Evolutionary conservation across 2,113 vertebrate species (phyloP).

Genomic region (Progne subis): DNA sequence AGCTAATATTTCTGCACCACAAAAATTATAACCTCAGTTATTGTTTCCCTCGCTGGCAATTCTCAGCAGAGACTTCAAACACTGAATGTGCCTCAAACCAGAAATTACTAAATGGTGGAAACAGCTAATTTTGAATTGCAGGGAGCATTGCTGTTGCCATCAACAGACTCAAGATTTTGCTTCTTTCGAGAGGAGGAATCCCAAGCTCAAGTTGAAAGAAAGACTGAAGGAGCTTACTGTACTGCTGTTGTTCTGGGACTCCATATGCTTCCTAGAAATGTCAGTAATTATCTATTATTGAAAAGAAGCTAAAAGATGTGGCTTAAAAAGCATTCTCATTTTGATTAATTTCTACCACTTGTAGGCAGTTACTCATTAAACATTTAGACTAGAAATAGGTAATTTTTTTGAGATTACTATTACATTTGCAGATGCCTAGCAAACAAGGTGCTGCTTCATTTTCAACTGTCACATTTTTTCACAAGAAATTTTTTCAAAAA

Average conservation of each 20-base stretch:
- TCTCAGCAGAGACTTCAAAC: slow-evolving; percentile 6
- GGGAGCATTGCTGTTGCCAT: neutral
- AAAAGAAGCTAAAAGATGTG: neutral
- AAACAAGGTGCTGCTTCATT: neutral
- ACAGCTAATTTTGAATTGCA: neutral
- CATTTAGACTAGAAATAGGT: neutral
- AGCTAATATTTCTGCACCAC: slow-evolving; percentile 13
- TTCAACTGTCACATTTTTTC: neutral
- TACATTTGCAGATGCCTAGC: neutral
- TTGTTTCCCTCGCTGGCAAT: neutral
- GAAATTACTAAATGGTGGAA: neutral
- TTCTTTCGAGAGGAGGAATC: neutral
- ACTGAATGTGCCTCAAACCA: neutral
- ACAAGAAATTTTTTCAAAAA: neutral
- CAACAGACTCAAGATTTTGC: neutral
- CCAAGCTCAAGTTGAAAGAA: neutral
- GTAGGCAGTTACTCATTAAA: slow-evolving; percentile 3
- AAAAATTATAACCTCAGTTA: slow-evolving; percentile 2
- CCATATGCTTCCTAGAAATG: neutral
- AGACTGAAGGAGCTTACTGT: neutral
- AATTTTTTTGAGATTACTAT: neutral
- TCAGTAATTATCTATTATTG: slow-evolving; percentile 10
- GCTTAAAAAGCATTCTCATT: slow-evolving; percentile 21
- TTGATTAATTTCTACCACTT: slow-evolving; percentile 22
- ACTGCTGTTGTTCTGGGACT: neutral